Base-by-base conservation (phyloP, 2,113 vertebrate genomes). In the Rhinolophus ferrumequinum region DNA sequence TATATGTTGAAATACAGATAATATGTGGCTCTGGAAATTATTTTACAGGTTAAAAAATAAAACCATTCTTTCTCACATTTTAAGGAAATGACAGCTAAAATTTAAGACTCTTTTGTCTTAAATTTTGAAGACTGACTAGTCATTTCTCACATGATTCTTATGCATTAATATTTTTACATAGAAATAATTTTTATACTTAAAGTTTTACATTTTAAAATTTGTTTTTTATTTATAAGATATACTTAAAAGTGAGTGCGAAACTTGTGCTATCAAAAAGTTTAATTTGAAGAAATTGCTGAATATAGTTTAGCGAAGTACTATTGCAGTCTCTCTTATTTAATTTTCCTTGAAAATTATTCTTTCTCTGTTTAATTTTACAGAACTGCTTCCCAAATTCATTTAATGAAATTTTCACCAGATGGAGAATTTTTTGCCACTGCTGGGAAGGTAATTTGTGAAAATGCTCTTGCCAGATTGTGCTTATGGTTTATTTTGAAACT, bases 401-500 rank as follows among this genome's bases (percentile, higher is more conserved):
- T 99, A 96, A 99, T 99, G 98, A 99, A 99, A 97, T 99, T 99
- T 98, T 99, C 99, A 88, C 99, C 99, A 73, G 99, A 99, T 64
- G 99, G 99, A 90, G 99, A 99, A 95, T 99, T 99, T 98, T 99
- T 99, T 99, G 99, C 99, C 58, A 99, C 99, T 83, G 99, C 99
- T 94, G 99, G 99, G 75, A 99, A 99, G 99, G 99, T 99, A 97
- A 98, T 93, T 12, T 35, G 28, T 95, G 70, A 96, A 97, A 96
- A 82, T 95, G 38, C 62, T 95, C 1, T 94, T 94, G 24, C n/a
- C 12, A 88, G 12, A 89, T 85, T 96, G 22, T 89, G 3, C 96
- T 60, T 89, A n/a, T 81, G 35, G 24, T 94, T 60, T 80, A 84
- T 79, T 96, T 96, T 92, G 56, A 96, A 92, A 85, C 35, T 52